These are phyloP conservation scores for Nasonovia ribisnigri DNA, from an alignment of 2,888 invertebrate genomes.

Conservation along the genomic window DNA sequence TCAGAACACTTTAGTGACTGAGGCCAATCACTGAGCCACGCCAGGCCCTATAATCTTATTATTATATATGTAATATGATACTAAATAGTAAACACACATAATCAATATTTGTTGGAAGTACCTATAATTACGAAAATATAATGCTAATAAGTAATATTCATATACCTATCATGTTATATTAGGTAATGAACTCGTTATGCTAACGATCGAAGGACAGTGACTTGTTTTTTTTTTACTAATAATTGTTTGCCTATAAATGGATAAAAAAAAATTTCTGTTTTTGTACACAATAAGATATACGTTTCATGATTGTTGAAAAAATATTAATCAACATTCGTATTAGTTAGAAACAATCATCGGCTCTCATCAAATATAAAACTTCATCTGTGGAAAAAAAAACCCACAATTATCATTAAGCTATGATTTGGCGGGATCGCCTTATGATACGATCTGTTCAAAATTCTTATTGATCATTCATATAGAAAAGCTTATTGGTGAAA, in stretches of 20 bases:
- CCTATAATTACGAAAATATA: not conserved
- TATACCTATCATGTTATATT: not conserved
- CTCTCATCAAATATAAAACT: not conserved
- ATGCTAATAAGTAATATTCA: not conserved
- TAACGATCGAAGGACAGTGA: not conserved
- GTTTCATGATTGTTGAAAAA: not conserved
- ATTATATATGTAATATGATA: not conserved
- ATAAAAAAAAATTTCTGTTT: not conserved
- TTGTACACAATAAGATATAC: not conserved
- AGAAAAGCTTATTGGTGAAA: not conserved
- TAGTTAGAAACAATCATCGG: not conserved
- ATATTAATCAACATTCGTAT: too few species aligned
- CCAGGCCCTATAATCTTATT: not conserved
- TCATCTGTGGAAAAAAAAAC: not conserved
- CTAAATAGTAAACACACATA: not conserved
- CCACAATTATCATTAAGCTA: not conserved
- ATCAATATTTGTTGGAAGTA: not conserved
- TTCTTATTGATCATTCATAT: not conserved
- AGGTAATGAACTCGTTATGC: not conserved
- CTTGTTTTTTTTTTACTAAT: not conserved
- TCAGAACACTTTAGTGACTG: too few species aligned
- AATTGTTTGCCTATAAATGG: not conserved
- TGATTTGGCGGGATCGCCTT: not conserved
- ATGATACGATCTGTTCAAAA: not conserved
- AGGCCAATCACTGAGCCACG: too few species aligned